Base-by-base conservation (phyloP, 2,888 invertebrate species). In the Oithona nana region DNA sequence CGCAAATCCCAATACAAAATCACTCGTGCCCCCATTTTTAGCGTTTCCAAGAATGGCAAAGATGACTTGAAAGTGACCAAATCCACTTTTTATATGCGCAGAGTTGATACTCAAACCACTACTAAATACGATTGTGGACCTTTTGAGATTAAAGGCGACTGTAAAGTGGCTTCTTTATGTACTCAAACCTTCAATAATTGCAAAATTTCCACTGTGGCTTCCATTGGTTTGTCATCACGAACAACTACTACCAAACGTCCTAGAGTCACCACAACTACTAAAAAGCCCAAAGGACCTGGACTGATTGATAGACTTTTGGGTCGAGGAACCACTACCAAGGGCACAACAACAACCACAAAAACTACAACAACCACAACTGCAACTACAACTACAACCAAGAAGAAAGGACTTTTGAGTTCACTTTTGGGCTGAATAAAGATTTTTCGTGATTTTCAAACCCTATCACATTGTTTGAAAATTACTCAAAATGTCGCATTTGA, bases 111-210 rank as follows among this genome's bases (percentile, higher is more conserved):
- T 57, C 28, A 57, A 16, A 1, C 13, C 3, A n/a, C 2, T 1
- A 57, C 28, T 29, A 28, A 57, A 28, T 57, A 57, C 20, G 57
- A 28, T 2, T 57, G 57, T 57, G 57, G 57, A n/a, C 28, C 28
- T 13, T 57, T 57, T 26, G 28, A 57, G n/a, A n/a, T 57, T 11
- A 24, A 57, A 20, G 57, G 57, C 11, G 28, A 57, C 20, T 57
- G 57, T 22, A 57, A 57, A 4, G 28, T n/a, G 24, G 28, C 2
- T 1, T 57, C 57, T 1, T 28, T 57, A 20, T 52, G 57, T 22
- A 26, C 3, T 16, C 26, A 57, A 28, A 57, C 57, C 24, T 57
- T 57, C 57, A 57, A n/a, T 20, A 39, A 39, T 16, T 39, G 39
- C 39, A 39, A 39, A 16, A 16, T n/a, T n/a, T n/a, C n/a, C n/a